Percentiles rank a stretch among this genome's conserved stretches.
Conservation (phyloP, 2,113 vertebrate genomes). For the Syngnathus scovelli region DNA sequence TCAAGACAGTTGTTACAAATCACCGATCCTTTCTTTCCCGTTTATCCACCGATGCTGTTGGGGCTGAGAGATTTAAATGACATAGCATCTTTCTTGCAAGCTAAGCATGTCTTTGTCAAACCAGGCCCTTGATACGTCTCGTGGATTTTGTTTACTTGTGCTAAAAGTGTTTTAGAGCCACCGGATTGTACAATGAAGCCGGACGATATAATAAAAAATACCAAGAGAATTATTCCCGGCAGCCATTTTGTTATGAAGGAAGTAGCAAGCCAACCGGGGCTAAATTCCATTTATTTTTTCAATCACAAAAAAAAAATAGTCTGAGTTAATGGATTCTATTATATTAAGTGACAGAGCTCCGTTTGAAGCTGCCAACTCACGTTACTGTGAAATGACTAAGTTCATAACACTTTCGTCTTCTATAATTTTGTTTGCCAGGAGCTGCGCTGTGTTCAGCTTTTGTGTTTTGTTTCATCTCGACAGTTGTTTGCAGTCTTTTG, state of each 20-base stretch:
- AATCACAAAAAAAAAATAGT: constrained; percentile 1
- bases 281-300: constrained; percentile 6
- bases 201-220: neutral
- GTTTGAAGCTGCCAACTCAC: neutral
- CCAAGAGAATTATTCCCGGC: neutral
- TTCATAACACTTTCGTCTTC: neutral
- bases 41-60: neutral
- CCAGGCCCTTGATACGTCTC: neutral
- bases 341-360: neutral
- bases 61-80: neutral
- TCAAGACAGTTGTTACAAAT: neutral
- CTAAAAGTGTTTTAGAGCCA: constrained; percentile 3
- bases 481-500: neutral
- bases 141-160: constrained; percentile 8
- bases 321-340: constrained; percentile 2
- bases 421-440: neutral
- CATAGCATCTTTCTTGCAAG: neutral
- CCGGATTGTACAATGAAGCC: neutral
- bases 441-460: neutral
- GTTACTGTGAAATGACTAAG: neutral
- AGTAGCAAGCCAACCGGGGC: neutral
- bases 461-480: neutral
- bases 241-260: neutral
- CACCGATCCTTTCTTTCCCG: neutral
- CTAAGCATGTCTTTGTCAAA: constrained; percentile 23